Percentiles rank a stretch among this genome's conserved stretches.
phyloP scores from a whole-genome alignment of 2,888 invertebrate species.

The Anoncus sp. region DNA sequence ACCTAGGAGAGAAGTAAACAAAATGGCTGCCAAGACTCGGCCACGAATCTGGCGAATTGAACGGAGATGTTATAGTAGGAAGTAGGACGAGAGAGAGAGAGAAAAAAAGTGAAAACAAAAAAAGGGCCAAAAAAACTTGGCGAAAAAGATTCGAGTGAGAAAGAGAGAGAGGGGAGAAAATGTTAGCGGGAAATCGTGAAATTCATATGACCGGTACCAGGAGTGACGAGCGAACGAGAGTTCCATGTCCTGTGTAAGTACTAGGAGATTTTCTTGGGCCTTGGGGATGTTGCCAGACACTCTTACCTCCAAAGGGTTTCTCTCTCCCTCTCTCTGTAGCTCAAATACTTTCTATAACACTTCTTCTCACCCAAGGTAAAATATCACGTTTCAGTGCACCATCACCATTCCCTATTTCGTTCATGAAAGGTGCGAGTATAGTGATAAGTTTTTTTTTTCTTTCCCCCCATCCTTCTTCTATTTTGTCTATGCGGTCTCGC shows the following conservation, averaged over 20 bases:
- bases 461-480: constrained; percentile 7
- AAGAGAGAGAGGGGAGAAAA: constrained; percentile 18
- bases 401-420: constrained; percentile 28
- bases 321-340: constrained; percentile 7
- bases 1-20: background rate
- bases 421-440: constrained; percentile 28
- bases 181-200: constrained; percentile 60
- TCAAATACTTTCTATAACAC: constrained; percentile 30
- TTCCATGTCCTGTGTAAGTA: constrained; percentile 60
- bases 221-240: constrained; percentile 62
- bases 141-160: background rate
- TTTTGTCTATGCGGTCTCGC: constrained; percentile 39
- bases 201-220: constrained; percentile 66
- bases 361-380: constrained; percentile 31
- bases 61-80: background rate
- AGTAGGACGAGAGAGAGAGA: background rate
- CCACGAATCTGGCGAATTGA: background rate
- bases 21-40: background rate
- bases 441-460: constrained; percentile 33
- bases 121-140: background rate
- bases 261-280: constrained; percentile 36
- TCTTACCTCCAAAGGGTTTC: constrained; percentile 10
- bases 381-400: constrained; percentile 41
- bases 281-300: constrained; percentile 28
- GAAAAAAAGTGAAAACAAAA: background rate